Evolutionary conservation across 2,113 vertebrate species (phyloP), one percentile per base, ranked within the genome.

Genomic region (Clarias magur): DNA sequence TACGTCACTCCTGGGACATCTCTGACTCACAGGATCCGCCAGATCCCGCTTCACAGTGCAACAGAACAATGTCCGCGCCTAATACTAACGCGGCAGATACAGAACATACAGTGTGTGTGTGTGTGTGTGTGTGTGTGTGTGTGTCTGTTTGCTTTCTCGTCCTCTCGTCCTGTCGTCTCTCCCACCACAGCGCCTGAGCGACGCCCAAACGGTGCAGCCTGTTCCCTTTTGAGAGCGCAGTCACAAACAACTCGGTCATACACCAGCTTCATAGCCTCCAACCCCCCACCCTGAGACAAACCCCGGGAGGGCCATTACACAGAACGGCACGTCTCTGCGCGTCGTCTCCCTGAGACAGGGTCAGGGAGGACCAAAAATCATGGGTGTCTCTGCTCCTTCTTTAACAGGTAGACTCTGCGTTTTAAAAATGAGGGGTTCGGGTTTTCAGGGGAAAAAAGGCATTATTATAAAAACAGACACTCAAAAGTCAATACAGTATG

Each of bases 241-340:
- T 68, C 80, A 89, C 88, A 91, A 89, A 91, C 86, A 86, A 89
- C 84, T 85, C 76, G 48, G 70, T 82, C 85, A 83, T 30, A 48
- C 67, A 81, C 72, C 75, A 86, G 70, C 70, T 53, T 59, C 68
- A 34, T 16, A 82, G 53, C 72, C 56, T 86, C 72, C 73, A 90
- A 84, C 48, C 80, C 59, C 87, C 73, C 87, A 84, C 65, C 68
- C 59, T 59, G 57, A 80, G 73, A 17, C 73, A 67, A 86, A 2
- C 34, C 84, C 84, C 89, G 17, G 21, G 84, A 38, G 89, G 80
- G 87, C 84, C 84, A 88, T 88, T 90, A 88, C 84, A 34, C 87
- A 70, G 65, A 88, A 72, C 53, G 65, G 73, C 79, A 48, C 54
- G 65, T 79, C 68, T 72, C 63, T 38, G 78, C 73, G 57, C 68